Conservation (phyloP, 2,888 invertebrate species). For the Embidobia sp. region DNA sequence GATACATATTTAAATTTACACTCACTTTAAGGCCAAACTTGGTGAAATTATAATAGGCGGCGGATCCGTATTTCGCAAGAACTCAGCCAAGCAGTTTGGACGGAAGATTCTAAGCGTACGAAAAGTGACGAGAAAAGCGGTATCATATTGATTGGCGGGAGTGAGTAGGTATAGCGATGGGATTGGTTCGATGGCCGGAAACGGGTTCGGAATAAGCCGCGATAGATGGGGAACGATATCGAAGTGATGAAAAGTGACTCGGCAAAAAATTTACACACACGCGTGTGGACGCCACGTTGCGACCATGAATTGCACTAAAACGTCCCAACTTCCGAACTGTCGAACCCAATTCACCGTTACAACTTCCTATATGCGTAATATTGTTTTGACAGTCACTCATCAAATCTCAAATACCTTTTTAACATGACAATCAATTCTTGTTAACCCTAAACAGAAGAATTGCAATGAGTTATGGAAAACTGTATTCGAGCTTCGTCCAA, state of each 20-base stretch:
- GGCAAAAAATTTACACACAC: slow-evolving; percentile 68
- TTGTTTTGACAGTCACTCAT: slow-evolving; percentile 61
- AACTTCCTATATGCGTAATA: slow-evolving; percentile 62
- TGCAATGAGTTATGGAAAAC: slow-evolving; percentile 27
- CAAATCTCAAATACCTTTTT: slow-evolving; percentile 47
- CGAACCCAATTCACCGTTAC: slow-evolving; percentile 63
- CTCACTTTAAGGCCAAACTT: slow-evolving; percentile 16
- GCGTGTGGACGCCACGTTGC: slow-evolving; percentile 53
- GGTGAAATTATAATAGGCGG: slow-evolving; percentile 29
- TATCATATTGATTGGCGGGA: slow-evolving; percentile 70
- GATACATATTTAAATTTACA: slow-evolving; percentile 21
- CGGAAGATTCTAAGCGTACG: slow-evolving; percentile 59
- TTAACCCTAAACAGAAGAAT: slow-evolving; percentile 28
- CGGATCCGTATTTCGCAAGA: slow-evolving; percentile 26
- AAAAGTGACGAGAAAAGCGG: slow-evolving; percentile 66
- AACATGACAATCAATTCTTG: slow-evolving; percentile 55
- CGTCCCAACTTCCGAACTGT: slow-evolving; percentile 66
- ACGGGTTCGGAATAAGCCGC: slow-evolving; percentile 74
- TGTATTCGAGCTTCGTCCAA: slow-evolving; percentile 6
- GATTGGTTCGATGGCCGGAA: slow-evolving; percentile 72
- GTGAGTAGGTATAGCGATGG: slow-evolving; percentile 67
- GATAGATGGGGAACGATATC: slow-evolving; percentile 70
- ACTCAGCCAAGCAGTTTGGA: slow-evolving; percentile 32
- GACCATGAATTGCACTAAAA: slow-evolving; percentile 61
- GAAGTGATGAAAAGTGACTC: slow-evolving; percentile 77